phyloP scores from a whole-genome alignment of 2,113 vertebrate genomes.

The Passer domesticus region DNA sequence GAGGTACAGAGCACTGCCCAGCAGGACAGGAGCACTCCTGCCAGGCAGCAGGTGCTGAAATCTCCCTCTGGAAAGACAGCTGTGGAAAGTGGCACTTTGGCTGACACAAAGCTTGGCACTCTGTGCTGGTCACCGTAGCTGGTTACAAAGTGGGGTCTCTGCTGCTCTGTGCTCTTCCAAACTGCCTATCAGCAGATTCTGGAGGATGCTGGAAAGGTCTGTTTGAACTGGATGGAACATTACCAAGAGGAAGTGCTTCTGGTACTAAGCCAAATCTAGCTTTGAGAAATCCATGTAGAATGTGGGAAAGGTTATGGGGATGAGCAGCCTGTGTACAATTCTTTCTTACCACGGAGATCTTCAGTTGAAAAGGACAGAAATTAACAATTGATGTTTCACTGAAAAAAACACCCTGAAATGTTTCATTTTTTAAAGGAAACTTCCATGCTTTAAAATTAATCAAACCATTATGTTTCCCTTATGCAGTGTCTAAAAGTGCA shows the following conservation, averaged over 20 bases:
- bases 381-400: background rate
- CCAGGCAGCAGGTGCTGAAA: background rate
- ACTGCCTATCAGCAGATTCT: background rate
- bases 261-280: background rate
- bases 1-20: background rate
- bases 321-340: background rate
- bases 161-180: background rate
- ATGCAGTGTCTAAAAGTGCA: background rate
- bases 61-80: background rate
- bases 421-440: background rate
- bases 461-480: background rate
- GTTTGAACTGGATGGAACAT: background rate
- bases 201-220: background rate
- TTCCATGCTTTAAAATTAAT: background rate
- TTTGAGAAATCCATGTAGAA: background rate
- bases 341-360: background rate
- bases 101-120: background rate
- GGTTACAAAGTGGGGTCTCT: background rate
- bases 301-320: background rate
- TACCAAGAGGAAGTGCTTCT: background rate
- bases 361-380: background rate
- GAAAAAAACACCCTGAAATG: background rate
- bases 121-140: rapidly evolving
- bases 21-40: background rate
- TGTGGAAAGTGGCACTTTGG: background rate